phyloP scores from a whole-genome alignment of 37 sponge, comb jelly and placozoan species.

The Chondrilla cf. caribensis region DNA sequence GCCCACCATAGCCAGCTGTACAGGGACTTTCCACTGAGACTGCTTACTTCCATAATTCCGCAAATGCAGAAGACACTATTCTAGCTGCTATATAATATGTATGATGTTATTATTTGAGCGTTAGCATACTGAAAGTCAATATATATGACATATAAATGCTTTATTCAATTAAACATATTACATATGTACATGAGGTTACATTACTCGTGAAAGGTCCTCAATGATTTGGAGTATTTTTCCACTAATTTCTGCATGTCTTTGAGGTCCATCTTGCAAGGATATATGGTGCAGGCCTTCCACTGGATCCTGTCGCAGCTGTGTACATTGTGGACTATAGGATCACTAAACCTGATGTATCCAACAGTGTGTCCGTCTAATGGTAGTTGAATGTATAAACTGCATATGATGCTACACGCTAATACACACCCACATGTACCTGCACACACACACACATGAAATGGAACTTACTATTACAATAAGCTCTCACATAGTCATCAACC shows the following conservation, averaged over 20 bases:
- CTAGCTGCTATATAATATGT: too few species aligned
- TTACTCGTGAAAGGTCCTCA: slow-evolving; percentile 40
- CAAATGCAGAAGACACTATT: too few species aligned
- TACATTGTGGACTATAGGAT: slow-evolving; percentile 59
- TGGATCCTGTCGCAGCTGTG: slow-evolving; percentile 70
- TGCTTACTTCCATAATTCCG: too few species aligned
- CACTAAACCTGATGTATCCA: slow-evolving; percentile 56
- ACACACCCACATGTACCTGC: background rate
- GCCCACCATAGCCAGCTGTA: too few species aligned
- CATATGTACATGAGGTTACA: too few species aligned
- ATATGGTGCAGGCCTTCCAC: slow-evolving; percentile 71
- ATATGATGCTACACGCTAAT: too few species aligned
- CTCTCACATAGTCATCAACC: slow-evolving; percentile 55
- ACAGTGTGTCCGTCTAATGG: slow-evolving; percentile 67
- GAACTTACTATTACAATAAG: slow-evolving; percentile 70
- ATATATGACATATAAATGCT: too few species aligned
- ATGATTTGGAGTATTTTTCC: slow-evolving; percentile 48
- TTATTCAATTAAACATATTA: too few species aligned
- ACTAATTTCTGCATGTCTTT: slow-evolving; percentile 30
- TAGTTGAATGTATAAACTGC: too few species aligned
- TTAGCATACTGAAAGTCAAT: too few species aligned
- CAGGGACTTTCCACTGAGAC: too few species aligned
- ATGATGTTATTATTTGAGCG: too few species aligned
- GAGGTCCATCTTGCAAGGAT: slow-evolving; percentile 24
- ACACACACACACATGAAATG: background rate